Evolutionary conservation across 2,888 invertebrate genomes (phyloP), one percentile per base, ranked within the genome.

Genomic region (Tipula vernalis): DNA sequence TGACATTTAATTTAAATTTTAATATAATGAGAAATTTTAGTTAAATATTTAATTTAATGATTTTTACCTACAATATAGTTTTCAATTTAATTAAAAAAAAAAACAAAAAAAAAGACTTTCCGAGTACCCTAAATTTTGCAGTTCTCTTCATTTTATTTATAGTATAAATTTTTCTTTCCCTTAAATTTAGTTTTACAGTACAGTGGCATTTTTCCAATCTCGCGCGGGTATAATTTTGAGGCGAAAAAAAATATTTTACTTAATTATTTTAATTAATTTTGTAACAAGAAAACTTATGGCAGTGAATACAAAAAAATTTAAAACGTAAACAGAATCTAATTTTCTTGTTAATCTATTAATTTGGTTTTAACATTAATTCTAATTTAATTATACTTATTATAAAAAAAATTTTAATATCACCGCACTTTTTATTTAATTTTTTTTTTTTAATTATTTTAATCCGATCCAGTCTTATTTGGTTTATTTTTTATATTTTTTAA

Each of bases 391-490:
- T 71, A 71, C 71, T 71, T 71, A 71, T 10, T 71, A 71, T 71
- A 71, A 84, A 36, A 84, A 83, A 39, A 84, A 39, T 13, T 84
- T 84, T 36, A 86, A 86, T 86, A 86, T 86, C 86, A 86, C 86
- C 86, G 86, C 86, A 86, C 86, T 36, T 86, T 86, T 44, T 28
- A 28, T 44, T 85, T 42, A 18, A 44, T 85, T 10, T 10, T 85
- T 44, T 42, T 86, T 86, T 42, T 86, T 86, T 86, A 86, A 86
- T 86, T 86, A 86, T 44, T 86, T 51, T 86, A 36, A 86, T 42
- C 86, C 86, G 86, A 86, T 86, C 86, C 86, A 86, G 86, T 86
- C 86, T 86, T 86, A 42, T 86, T 86, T 86, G 39, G 36, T 86
- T 57, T 86, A 36, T 42, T 86, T 86, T 28, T 28, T 28, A 28